Evolutionary conservation across 2,888 invertebrate genomes (phyloP), one percentile per base, ranked within the genome.

Genomic region (Trisateles emortualis): DNA sequence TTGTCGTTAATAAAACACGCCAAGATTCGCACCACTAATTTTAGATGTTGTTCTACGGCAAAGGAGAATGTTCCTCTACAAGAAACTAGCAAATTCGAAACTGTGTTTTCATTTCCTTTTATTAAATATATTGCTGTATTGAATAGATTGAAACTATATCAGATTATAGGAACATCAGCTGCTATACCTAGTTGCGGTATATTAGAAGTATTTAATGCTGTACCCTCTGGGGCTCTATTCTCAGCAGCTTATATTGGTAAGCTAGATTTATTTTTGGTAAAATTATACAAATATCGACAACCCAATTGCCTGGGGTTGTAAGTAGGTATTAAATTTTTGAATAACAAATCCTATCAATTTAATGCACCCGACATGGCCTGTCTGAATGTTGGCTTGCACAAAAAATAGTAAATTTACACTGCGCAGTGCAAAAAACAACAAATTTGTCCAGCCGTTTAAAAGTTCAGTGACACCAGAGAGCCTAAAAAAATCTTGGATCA

Each of bases 111-210:
- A 3, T 86, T 92, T 60, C 90, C 90, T 26, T 74, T 83, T 42
- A 88, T 94, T 44, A 88, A 84, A 71, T 84, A 87, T 57, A 79
- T 94, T 62, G 83, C 93, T 22, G 10, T 92, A 45, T 66, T 94
- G 30, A 94, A 94, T 76, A 90, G 93, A 68, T 79, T 94, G 14
- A 94, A 94, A 84, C 76, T 91, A 2, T 94, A 94, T 76, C 94
- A 94, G 55, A 71, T 92, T 13, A 52, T 81, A 29, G 83, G 87
- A 36, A 86, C 93, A 3, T 75, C 83, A 26, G 41, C 90, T 52
- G 78, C 82, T 19, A 50, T 94, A 54, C 94, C 94, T 13, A 64
- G 76, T 39, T 79, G 86, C 55, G 85, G 85, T 35, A 48, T 88
- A 45, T 70, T 94, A 66, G 90, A 92, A 81, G 71, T 84, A 49